Base-by-base conservation (phyloP, 64 coral and sea anemone species). In the Trachythela sp. region DNA sequence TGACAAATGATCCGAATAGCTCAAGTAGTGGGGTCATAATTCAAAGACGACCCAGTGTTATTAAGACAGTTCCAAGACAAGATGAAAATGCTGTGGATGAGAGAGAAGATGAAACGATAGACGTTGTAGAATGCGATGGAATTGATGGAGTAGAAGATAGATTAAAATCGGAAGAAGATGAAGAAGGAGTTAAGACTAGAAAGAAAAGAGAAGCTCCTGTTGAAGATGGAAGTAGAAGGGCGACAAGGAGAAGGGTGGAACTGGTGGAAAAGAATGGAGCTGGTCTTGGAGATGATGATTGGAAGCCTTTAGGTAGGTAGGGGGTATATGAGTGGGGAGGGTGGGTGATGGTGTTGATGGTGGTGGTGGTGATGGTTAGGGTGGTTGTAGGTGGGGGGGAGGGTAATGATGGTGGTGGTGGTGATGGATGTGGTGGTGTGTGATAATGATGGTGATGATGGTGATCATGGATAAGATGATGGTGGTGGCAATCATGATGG, bases 11-110 rank as follows among this genome's bases (percentile, higher is more conserved):
- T 64, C 22, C 56, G 8, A 64, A 6, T 26, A n/a, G 18, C 15
- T 64, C 17, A 6, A 64, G 24, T 64, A 8, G 2, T 27, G 26
- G 56, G 26, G 75, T 37, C 10, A 80, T 80, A 35, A 80, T 30
- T 18, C 75, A 80, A 37, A 9, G 75, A 37, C 75, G 75, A 38
- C 75, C 75, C 38, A 80, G 75, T 39, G 75, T 80, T 35, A 80
- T 80, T 18, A 20, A 80, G 20, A 18, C 3, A 36, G 75, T 80
- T 6, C 75, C 75, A 37, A 35, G 34, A 13, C 56, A 22, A 27
- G 75, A 36, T 5, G 15, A 34, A 17, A 9, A 0, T 80, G 33
- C 15, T 8, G 4, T 4, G 30, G 59, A 31, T 6, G 18, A 22
- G 5, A 22, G 18, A 68, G 59, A 68, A 68, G 30, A n/a, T 22